Base-by-base conservation (phyloP, 2,113 vertebrate genomes). In the Acrocephalus arundinaceus region DNA sequence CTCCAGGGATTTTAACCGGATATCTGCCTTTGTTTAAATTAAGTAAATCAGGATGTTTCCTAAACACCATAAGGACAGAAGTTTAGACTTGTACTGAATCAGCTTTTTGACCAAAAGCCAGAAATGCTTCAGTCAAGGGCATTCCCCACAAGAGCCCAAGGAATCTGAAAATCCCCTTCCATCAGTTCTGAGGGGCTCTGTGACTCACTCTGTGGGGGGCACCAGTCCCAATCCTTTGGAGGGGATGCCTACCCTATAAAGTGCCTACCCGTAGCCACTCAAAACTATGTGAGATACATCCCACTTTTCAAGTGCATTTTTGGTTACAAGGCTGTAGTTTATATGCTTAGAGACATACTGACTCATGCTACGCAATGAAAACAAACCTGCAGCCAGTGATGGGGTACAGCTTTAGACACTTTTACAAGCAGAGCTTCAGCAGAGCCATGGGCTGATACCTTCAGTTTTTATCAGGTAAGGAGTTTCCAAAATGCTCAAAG, bases 21-120 rank as follows among this genome's bases (percentile, higher is more conserved):
- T 97, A 94, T 96, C 93, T 97, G 96, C 90, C 96, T 96, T 89
- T 94, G 93, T 97, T 96, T 95, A 94, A 96, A 96, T 89, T 93
- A 95, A 97, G 88, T 96, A 96, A 93, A 96, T 88, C 94, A 95
- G 90, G 86, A 95, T 96, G 94, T 96, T 96, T 94, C 79, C 90
- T 76, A 96, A 97, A 96, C 88, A 95, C 85, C 90, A 62, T 81
- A 84, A 81, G 79, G 92, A 96, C 79, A 97, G 85, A 94, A 94
- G 94, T 93, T 96, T 78, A 95, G 79, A 82, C 77, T 93, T 95
- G 85, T 78, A 89, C 94, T 92, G 94, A 94, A 92, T 78, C 85
- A 96, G 75, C 41, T 94, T 96, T 96, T 86, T 97, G 96, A 95
- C 90, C 28, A 37, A 52, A 85, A 92, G 79, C 92, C 96, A 97